Evolutionary conservation across 2,113 vertebrate genomes (phyloP), one percentile per base, ranked within the genome.

Genomic region (Numenius arquata): DNA sequence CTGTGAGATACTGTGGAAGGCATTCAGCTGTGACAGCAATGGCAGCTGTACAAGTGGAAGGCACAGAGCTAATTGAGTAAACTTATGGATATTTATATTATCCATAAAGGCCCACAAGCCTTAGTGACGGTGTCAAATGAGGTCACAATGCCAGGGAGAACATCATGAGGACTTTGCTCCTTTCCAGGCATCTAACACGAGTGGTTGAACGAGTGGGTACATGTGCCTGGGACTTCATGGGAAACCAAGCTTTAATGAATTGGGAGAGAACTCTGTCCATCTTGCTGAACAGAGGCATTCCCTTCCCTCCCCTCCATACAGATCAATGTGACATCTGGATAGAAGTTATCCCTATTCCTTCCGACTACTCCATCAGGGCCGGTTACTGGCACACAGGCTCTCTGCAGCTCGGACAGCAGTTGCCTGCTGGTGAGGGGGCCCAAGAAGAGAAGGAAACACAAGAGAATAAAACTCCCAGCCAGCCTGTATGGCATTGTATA

Each of bases 131-230:
- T 56, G 50, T 90, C 75, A 85, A 16, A 90, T 19, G 56, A 83
- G 61, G 71, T 79, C 67, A 85, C 58, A 63, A 9, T 38, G 26
- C 26, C 85, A 83, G 47, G 14, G 32, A 61, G 15, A 94, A 47
- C 81, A 53, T 45, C n/a, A 23, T 0, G 15, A 90, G 47, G 34
- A 62, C 61, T 81, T 72, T 15, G 32, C 38, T 48, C 32, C 30
- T 85, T 81, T 70, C 56, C 16, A 67, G 70, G 9, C 29, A 4
- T 16, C 15, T 29, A 17, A 50, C 27, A 43, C 8, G 12, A 73
- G 16, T 17, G 41, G 32, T 4, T 14, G 32, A 78, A 55, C 2
- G 1, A 84, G 27, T 13, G 13, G 2, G 0, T n/a, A 17, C 2
- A 0, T 26, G 45, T 56, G 53, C 16, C 85, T 67, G 62, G n/a